Evolutionary conservation across 2,113 vertebrate species (phyloP).

Genomic region (Rhinolophus ferrumequinum): DNA sequence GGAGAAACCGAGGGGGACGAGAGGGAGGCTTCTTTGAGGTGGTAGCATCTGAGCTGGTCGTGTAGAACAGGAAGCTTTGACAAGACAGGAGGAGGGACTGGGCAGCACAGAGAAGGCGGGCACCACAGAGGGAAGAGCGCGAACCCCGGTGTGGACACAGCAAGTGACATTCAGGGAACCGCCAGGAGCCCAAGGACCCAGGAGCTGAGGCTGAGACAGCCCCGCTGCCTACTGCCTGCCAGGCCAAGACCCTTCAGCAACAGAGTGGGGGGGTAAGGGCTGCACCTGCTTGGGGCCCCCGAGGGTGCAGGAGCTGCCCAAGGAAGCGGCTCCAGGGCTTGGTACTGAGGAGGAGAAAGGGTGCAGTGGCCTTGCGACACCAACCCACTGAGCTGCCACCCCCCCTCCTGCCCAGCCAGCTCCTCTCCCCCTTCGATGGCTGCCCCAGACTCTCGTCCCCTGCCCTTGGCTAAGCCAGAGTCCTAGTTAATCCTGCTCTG

Average conservation of each 20-base stretch:
- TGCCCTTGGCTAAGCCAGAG: not conserved
- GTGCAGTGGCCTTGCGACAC: not conserved
- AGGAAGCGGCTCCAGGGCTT: not conserved
- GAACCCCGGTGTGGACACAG: not conserved
- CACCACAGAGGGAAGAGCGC: not conserved
- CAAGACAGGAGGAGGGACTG: not conserved
- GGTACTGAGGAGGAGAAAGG: not conserved
- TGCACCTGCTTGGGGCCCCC: not conserved
- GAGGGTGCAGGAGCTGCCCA: not conserved
- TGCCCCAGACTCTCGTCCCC: not conserved
- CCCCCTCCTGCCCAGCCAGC: fast-evolving
- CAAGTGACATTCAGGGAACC: fast-evolving
- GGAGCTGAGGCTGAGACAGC: not conserved
- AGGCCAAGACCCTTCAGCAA: not conserved
- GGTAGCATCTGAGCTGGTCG: not conserved
- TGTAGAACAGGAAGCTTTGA: not conserved
- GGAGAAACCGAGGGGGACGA: fast-evolving
- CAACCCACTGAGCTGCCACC: not conserved
- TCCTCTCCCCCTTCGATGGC: fast-evolving
- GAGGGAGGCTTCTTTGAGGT: not conserved
- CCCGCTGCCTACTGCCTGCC: fast-evolving
- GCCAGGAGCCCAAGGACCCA: not conserved
- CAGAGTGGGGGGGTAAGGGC: not conserved
- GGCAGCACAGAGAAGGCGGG: not conserved
- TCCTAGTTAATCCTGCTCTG: not conserved